Base-by-base conservation (phyloP, 2,888 invertebrate genomes). In the Cheilosia soror region DNA sequence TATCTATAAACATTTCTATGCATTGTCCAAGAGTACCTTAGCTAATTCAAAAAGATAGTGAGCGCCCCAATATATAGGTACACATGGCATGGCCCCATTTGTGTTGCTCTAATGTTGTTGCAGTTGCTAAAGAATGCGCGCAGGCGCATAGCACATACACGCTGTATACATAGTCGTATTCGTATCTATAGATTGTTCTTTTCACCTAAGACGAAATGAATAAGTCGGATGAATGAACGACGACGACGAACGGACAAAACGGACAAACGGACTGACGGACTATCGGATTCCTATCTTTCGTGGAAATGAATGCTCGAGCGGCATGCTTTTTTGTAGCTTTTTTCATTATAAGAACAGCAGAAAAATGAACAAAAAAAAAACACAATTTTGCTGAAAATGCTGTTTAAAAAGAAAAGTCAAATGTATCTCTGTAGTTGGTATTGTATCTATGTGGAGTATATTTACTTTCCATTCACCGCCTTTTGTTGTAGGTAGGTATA, bases 11-110 rank as follows among this genome's bases (percentile, higher is more conserved):
- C 72, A 63, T 73, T 73, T 55, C n/a, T 47, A 37, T 73, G 60
- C 72, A 72, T 51, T 72, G 72, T 58, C 49, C 57, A 57, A 40
- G 62, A 78, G 62, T 78, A 71, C 62, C 62, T 78, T 78, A 44
- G 72, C 78, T 33, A 63, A 78, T 78, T 72, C 57, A 49, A 57
- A 63, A 63, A 78, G 6, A 62, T 31, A 57, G 44, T 63, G 31
- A 49, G 49, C 40, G 29, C 63, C 63, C 42, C 42, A 65, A 55
- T 63, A 57, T 63, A n/a, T n/a, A n/a, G n/a, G n/a, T n/a, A 55
- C 40, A 58, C 58, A 79, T 20, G 20, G 20, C 72, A 79, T 57
- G 55, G 58, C 78, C 63, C 40, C 65, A 79, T 72, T 79, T 79
- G 63, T 65, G 40, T 27, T 27, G 51, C 47, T 57, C 65, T 71